These are phyloP conservation scores for Notiomystis cincta DNA, from an alignment of 2,113 vertebrate species.

Conservation along the genomic window DNA sequence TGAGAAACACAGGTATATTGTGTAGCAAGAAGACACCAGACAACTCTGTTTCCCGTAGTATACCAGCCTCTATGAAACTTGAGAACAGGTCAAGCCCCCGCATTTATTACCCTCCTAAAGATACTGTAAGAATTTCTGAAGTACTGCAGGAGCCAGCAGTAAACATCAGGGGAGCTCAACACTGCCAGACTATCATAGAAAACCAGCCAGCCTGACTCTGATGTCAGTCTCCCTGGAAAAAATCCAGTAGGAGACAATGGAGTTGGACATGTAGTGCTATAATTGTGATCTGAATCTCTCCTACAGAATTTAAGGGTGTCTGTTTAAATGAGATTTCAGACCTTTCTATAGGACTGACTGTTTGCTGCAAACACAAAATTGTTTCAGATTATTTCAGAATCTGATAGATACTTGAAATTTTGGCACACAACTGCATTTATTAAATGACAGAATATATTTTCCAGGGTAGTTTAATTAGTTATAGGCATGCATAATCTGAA, in stretches of 20 bases:
- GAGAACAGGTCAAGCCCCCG: not conserved
- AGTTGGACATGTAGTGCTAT: not conserved
- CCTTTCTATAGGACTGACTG: not conserved
- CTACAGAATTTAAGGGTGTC: not conserved
- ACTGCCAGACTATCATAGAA: not conserved
- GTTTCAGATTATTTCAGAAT: not conserved
- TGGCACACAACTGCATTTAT: not conserved
- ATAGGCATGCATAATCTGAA: not conserved
- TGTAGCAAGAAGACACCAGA: not conserved
- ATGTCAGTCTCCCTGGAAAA: slow-evolving; percentile 8
- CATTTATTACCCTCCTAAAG: not conserved
- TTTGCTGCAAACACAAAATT: not conserved
- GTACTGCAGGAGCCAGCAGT: not conserved
- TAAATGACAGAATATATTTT: not conserved
- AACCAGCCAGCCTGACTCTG: not conserved
- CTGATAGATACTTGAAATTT: not conserved
- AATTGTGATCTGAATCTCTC: not conserved
- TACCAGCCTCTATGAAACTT: not conserved
- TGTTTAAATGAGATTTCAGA: not conserved
- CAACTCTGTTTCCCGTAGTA: not conserved
- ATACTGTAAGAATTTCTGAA: not conserved
- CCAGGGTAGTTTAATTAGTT: not conserved
- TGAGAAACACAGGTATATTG: not conserved
- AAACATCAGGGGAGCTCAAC: not conserved
- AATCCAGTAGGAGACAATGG: slow-evolving; percentile 20